Evolutionary conservation across 2,113 vertebrate genomes (phyloP), one percentile per base, ranked within the genome.

Genomic region (Crypturellus undulatus): DNA sequence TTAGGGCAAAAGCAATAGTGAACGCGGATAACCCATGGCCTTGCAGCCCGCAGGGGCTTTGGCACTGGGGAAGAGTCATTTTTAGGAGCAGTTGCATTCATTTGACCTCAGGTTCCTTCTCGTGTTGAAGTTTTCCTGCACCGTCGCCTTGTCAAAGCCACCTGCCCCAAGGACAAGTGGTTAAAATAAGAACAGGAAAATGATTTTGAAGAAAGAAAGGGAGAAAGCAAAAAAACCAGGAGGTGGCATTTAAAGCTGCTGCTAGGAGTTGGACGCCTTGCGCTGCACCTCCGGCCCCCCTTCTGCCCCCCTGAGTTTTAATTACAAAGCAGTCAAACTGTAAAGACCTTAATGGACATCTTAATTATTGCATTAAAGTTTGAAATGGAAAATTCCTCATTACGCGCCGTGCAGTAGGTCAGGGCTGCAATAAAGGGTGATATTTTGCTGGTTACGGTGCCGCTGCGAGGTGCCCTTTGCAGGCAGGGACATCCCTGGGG

Each of bases 361-460:
- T 95, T 95, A 94, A 96, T 97, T 93, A 96, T 94, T 96, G 79
- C 85, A 96, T 95, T 95, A 94, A 96, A 92, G 89, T 91, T 94
- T 90, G 90, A 96, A 94, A 96, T 96, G 96, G 95, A 96, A 95
- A 94, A 95, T 94, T 93, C 83, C 95, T 97, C 96, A 90, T 96
- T 95, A 94, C 2, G 3, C n/a, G 88, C 78, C 67, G 0, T 3
- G 52, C 94, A 90, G 89, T 90, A 93, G 92, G 96, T 96, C 95
- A 96, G 0, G 16, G 88, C 92, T 87, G 92, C 93, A 95, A 96
- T 96, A 92, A 96, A 93, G 0, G 75, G 24, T 85, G 94, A 69
- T 90, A 94, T 96, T 96, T 94, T 40, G 56, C 87, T 58, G 69
- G 77, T 77, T 56, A n/a, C 10, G 10, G 87, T 2, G 2, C 49